Base-by-base conservation (phyloP, 2,888 invertebrate genomes). In the Hypsopygia costalis region DNA sequence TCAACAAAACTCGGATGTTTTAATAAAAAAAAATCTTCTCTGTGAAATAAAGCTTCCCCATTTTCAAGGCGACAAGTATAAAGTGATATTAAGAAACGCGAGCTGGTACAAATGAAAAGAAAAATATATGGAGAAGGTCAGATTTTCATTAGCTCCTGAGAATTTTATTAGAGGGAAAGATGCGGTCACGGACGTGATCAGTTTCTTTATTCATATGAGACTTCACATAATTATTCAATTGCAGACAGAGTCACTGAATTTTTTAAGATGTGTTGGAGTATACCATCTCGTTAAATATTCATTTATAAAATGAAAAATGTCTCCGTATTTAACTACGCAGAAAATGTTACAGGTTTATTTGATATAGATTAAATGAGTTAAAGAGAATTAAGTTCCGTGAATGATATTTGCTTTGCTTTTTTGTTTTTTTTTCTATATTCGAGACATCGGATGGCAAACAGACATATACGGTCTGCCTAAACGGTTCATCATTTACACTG, bases 321-420 rank as follows among this genome's bases (percentile, higher is more conserved):
- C 25, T 9, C 10, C n/a, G 9, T 32, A 32, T 38, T 32, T 32
- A 38, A 2, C 32, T 32, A 27, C 25, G 27, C 4, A 33, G 11
- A 20, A 9, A 38, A 32, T 22, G 31, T 38, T 38, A 7, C 32
- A 36, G 29, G 36, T 29, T 32, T 38, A 38, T 32, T 38, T 32
- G 32, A 38, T 27, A 38, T 38, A 32, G 38, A 38, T 38, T 38
- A 68, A 58, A 57, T 52, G 58, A 67, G 61, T 60, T 54, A 58
- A 61, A 51, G 59, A 62, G 68, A 73, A 69, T 64, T 47, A 65
- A 61, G 53, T 58, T 60, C 52, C 47, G 46, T 31, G 36, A 51
- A 44, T 43, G 47, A 58, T 55, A 56, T 64, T 67, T 61, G 55
- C 67, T 62, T 56, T 60, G 60, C 55, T 60, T 51, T 55, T 66